Evolutionary conservation across 2,797 vertebrate genomes (phyloP).

Genomic region (Monodelphis domestica): DNA sequence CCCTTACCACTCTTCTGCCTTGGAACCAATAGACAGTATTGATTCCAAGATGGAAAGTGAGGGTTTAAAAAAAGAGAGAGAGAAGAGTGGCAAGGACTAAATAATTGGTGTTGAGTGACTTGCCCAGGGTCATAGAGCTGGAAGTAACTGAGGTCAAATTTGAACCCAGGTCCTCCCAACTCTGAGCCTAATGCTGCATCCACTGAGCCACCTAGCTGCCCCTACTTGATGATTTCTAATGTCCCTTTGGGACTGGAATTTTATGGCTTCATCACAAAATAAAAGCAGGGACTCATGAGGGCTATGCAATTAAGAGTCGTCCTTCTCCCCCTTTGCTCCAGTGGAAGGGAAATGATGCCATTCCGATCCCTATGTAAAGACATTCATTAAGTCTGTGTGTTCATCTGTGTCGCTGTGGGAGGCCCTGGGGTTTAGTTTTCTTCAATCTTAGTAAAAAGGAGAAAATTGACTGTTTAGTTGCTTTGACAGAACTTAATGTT

Average conservation of each 20-base stretch:
- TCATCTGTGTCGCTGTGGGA: neutral
- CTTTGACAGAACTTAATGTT: neutral
- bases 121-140: too few relatives aligned
- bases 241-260: neutral
- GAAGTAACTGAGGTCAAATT: too few relatives aligned
- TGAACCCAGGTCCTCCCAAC: too few relatives aligned
- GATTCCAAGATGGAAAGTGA: too few relatives aligned
- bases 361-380: neutral
- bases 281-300: neutral
- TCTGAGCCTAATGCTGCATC: too few relatives aligned
- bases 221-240: neutral
- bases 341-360: neutral
- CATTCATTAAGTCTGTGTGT: neutral
- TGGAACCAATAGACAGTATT: too few relatives aligned
- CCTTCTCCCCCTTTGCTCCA: neutral
- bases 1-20: too few relatives aligned
- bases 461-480: neutral
- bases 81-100: too few relatives aligned
- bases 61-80: too few relatives aligned
- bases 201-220: too few relatives aligned
- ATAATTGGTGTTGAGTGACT: too few relatives aligned
- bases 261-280: neutral
- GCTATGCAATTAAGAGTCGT: neutral
- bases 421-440: neutral
- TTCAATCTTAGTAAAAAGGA: neutral